These are phyloP conservation scores for Gastrophryne carolinensis DNA, from an alignment of 2,797 vertebrate species.

Conservation along the genomic window DNA sequence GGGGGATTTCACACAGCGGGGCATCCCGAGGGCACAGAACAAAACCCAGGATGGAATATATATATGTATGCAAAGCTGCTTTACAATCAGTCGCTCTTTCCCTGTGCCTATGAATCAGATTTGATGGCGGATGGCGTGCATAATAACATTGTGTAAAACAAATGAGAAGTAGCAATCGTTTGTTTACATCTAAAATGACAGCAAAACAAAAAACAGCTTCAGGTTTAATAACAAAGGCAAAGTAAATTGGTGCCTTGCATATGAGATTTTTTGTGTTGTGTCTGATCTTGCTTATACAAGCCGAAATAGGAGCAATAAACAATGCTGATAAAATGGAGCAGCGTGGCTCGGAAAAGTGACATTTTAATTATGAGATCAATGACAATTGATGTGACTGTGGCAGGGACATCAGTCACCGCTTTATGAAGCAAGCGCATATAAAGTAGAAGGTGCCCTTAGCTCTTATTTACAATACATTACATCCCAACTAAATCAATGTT, in stretches of 20 bases:
- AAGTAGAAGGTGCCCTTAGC: constrained; percentile 27
- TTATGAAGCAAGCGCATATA: constrained; percentile 18
- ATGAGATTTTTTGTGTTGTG: not conserved
- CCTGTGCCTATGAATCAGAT: not conserved
- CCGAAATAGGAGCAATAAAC: constrained; percentile 27
- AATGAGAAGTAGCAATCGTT: not conserved
- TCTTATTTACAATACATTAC: constrained; percentile 14
- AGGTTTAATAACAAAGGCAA: not conserved
- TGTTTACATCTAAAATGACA: not conserved
- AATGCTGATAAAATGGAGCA: constrained; percentile 26
- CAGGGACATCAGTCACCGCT: constrained; percentile 15
- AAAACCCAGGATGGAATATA: no score
- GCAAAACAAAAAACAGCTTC: not conserved
- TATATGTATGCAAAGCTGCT: no score
- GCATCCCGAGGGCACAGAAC: no score
- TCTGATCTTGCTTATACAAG: not conserved
- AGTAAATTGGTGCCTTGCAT: not conserved
- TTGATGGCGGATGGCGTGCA: not conserved
- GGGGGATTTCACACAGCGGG: no score
- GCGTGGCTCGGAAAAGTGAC: constrained; percentile 6
- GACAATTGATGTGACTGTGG: not conserved
- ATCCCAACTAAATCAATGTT: no score
- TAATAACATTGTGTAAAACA: no score
- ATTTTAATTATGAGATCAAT: constrained; percentile 41
- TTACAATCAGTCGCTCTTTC: no score